phyloP scores from a whole-genome alignment of 2,797 vertebrate species.

The Peromyscus melanophrys region DNA sequence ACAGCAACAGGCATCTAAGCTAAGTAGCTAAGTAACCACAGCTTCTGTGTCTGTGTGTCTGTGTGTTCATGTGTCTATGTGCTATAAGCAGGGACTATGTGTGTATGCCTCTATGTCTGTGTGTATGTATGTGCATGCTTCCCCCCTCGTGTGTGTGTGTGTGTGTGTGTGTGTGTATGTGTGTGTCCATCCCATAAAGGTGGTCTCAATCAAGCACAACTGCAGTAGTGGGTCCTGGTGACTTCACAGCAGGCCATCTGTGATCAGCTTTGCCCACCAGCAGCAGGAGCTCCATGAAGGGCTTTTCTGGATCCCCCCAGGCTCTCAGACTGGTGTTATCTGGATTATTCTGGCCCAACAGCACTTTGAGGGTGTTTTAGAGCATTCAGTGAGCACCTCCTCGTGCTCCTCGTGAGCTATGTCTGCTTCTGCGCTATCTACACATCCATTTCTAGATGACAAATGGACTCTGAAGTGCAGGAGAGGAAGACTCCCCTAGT shows the following conservation, averaged over 20 bases:
- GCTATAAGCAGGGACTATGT: neutral
- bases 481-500: neutral
- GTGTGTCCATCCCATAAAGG: neutral
- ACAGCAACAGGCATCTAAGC: neutral
- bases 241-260: neutral
- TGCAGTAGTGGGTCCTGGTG: neutral
- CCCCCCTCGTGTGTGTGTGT: neutral
- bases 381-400: neutral
- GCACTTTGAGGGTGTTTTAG: neutral
- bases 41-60: neutral
- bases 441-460: neutral
- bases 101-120: neutral
- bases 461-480: neutral
- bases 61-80: neutral
- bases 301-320: neutral
- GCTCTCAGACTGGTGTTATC: neutral
- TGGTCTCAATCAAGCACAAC: neutral
- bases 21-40: neutral
- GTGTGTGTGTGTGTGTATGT: neutral
- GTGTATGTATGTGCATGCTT: neutral
- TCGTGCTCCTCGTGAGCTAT: neutral
- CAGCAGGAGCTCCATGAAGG: neutral
- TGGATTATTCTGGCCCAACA: neutral
- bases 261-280: neutral
- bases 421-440: accelerated